Evolutionary conservation across 2,888 invertebrate genomes (phyloP), one percentile per base, ranked within the genome.

Genomic region (Idaea straminata): DNA sequence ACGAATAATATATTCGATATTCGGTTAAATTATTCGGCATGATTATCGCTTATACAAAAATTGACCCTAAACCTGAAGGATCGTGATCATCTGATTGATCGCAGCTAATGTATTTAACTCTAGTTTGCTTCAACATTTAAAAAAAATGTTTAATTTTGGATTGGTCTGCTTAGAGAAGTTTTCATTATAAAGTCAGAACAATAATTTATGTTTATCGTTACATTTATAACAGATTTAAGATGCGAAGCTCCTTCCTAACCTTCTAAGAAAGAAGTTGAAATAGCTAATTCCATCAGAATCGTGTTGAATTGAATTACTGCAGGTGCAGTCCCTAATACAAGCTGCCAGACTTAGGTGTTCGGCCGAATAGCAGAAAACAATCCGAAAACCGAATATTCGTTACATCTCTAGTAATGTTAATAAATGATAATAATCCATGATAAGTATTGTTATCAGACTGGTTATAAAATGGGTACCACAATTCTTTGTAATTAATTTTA

Each of bases 401-500:
- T 71, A 69, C 64, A 69, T 73, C 72, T 75, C 68, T 63, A 58
- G 69, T 68, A 61, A 25, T 25, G 65, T 68, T 72, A 73, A 69
- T 71, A 71, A 70, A 72, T 69, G 70, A 69, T 67, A 69, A 76
- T 71, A 76, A 74, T 75, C 71, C 71, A 74, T 70, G 71, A 66
- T 71, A 72, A 71, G 74, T 76, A 79, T 79, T 81, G 79, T 83
- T 81, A 81, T 81, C 77, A 47, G 47, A 78, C 75, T 71, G 72
- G 79, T 75, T 74, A 77, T 78, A 82, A 80, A 81, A 77, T 70
- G 81, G 82, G 82, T 82, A 79, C 75, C 79, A 77, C 82, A 78
- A 78, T 76, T 78, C 84, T 83, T 85, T 91, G 90, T 92, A 92
- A 92, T 91, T 91, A 90, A 89, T 92, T 91, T 91, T 92, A 91